Evolutionary conservation across 2,113 vertebrate species (phyloP).

Genomic region (Datnioides undecimradiatus): DNA sequence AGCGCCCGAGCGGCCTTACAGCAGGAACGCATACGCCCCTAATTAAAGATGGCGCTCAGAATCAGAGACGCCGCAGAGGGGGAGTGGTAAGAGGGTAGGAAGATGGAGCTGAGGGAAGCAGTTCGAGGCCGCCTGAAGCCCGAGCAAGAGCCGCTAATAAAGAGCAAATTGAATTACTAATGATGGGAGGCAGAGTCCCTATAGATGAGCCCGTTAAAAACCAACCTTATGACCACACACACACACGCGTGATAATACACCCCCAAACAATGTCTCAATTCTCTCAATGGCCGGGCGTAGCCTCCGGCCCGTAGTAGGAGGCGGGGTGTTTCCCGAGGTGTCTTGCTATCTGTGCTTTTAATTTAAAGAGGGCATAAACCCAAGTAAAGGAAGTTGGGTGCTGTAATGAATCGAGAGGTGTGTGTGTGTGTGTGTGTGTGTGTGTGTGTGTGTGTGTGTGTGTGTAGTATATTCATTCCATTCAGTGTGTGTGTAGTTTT

Average conservation of each 20-base stretch:
- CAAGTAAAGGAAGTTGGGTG: conserved; percentile 90
- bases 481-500: conserved; percentile 21
- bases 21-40: conserved; percentile 87
- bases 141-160: conserved; percentile 97
- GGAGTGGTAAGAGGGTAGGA: conserved; percentile 53
- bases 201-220: conserved; percentile 89
- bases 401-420: conserved; percentile 85
- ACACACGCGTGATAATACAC: conserved; percentile 73
- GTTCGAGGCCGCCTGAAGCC: conserved; percentile 82
- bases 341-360: conserved; percentile 91
- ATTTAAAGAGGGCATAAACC: conserved; percentile 93
- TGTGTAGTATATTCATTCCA: no score
- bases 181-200: conserved; percentile 87
- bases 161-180: conserved; percentile 99
- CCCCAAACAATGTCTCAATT: conserved; percentile 86
- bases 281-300: conserved; percentile 59
- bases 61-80: conserved; percentile 39
- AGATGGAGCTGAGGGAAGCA: conserved; percentile 65
- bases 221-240: conserved; percentile 75
- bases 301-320: conserved; percentile 35
- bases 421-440: conserved; percentile 26
- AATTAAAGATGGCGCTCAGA: conserved; percentile 62
- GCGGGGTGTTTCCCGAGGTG: conserved; percentile 65
- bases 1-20: conserved; percentile 76
- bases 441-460: conserved; percentile 17